A percentile compares a stretch with the other conserved stretches of the same genome.
Evolutionary conservation across 2,888 invertebrate genomes (phyloP).

Genomic region (Heliconius sara): DNA sequence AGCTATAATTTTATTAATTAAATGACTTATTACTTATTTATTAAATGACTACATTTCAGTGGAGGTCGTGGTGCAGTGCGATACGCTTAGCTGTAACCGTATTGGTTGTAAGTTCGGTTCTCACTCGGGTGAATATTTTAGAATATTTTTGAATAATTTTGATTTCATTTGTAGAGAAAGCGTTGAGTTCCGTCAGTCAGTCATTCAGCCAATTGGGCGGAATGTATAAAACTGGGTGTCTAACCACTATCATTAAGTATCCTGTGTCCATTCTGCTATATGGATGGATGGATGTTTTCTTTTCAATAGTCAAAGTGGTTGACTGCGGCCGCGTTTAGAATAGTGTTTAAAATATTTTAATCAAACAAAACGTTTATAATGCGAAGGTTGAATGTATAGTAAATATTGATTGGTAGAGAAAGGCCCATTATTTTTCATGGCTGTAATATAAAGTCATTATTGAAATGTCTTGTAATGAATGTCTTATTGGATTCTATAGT

Average conservation of each 20-base stretch:
- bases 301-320: not conserved
- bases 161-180: no score
- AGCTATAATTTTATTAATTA: no score
- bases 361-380: not conserved
- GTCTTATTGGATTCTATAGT: not conserved
- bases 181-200: not conserved
- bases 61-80: no score
- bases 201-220: no score
- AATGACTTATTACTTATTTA: no score
- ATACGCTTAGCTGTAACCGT: no score
- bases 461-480: no score
- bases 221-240: not conserved
- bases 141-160: no score
- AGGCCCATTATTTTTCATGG: conserved; percentile 4
- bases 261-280: not conserved
- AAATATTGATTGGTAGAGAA: conserved; percentile 18
- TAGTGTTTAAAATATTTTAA: not conserved
- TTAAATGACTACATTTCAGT: no score
- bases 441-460: not conserved
- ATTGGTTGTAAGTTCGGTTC: not conserved
- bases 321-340: not conserved
- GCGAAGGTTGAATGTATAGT: conserved; percentile 11
- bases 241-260: not conserved
- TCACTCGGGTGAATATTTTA: not conserved
- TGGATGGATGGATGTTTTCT: no score